phyloP scores from a whole-genome alignment of 1,140 invertebrate species.

The Pachypsylla venusta region DNA sequence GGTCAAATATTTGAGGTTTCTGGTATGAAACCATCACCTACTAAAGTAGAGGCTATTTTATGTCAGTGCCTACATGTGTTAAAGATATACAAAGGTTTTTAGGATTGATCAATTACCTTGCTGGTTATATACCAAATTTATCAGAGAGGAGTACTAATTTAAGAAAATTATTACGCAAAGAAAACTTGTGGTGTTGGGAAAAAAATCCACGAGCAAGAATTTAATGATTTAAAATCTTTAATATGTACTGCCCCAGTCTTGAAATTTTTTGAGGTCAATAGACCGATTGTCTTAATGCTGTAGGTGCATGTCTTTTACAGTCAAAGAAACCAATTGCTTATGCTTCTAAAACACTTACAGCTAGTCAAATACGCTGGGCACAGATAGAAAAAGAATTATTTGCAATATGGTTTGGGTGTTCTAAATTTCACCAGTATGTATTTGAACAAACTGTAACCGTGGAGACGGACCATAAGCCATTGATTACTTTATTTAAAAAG shows the following conservation, averaged over 20 bases:
- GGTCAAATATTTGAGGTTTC: slow-evolving; percentile 21
- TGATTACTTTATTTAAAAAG: slow-evolving; percentile 30
- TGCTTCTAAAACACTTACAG: slow-evolving; percentile 27
- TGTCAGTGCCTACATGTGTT: slow-evolving; percentile 23
- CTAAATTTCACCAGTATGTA: slow-evolving; percentile 28
- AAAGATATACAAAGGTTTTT: slow-evolving; percentile 24
- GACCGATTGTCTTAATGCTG: slow-evolving; percentile 20
- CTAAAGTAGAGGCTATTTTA: slow-evolving; percentile 25
- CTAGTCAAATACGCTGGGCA: slow-evolving; percentile 29
- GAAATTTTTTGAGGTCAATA: slow-evolving; percentile 15
- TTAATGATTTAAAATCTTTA: slow-evolving; percentile 17
- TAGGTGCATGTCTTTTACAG: slow-evolving; percentile 32
- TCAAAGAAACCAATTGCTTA: slow-evolving; percentile 16
- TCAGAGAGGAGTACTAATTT: slow-evolving; percentile 18
- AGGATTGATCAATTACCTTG: slow-evolving; percentile 21
- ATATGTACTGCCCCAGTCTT: slow-evolving; percentile 12
- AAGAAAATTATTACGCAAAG: slow-evolving; percentile 21
- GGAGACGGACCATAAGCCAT: slow-evolving; percentile 32
- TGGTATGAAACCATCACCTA: slow-evolving; percentile 19
- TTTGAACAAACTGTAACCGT: slow-evolving; percentile 26
- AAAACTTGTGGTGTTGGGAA: slow-evolving; percentile 23
- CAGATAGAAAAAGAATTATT: slow-evolving; percentile 33
- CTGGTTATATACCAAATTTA: slow-evolving; percentile 23
- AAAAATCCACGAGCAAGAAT: slow-evolving; percentile 10
- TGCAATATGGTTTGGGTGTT: slow-evolving; percentile 25